Evolutionary conservation across 2,888 invertebrate genomes (phyloP).

Genomic region (Parelbella ahira): DNA sequence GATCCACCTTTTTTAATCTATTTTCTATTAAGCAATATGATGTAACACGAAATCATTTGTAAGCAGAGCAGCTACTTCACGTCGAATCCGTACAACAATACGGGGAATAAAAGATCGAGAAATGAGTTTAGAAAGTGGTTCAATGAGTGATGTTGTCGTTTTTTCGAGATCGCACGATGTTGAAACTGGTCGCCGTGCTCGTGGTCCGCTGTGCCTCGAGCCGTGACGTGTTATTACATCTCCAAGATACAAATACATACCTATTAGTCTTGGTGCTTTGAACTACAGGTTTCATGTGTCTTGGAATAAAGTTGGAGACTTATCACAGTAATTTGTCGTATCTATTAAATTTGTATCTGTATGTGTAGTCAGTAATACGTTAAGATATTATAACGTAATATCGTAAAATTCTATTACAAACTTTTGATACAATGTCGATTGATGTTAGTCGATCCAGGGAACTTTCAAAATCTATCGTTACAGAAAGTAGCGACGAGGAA

Average conservation of each 20-base stretch:
- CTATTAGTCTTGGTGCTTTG: slow-evolving; percentile 4
- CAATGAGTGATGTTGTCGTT: slow-evolving; percentile 60
- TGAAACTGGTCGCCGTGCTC: slow-evolving; percentile 43
- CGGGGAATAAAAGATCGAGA: slow-evolving; percentile 43
- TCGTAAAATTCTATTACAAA: too few relatives aligned
- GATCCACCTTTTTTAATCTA: too few relatives aligned
- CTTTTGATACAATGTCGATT: too few relatives aligned
- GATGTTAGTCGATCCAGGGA: too few relatives aligned
- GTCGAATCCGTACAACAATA: slow-evolving; percentile 26
- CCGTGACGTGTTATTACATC: slow-evolving; percentile 20
- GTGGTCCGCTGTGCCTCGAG: slow-evolving; percentile 27
- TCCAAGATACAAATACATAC: slow-evolving; percentile 8
- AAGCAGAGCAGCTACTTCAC: too few relatives aligned
- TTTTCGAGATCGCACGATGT: slow-evolving; percentile 55
- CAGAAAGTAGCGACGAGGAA: slow-evolving; percentile 1
- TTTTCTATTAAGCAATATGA: too few relatives aligned
- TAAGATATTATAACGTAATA: too few relatives aligned
- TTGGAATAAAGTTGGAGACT: background rate
- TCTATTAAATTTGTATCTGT: too few relatives aligned
- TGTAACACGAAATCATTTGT: background rate
- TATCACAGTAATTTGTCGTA: too few relatives aligned
- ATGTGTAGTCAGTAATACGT: too few relatives aligned
- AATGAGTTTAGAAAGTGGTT: slow-evolving; percentile 68
- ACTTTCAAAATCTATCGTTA: too few relatives aligned
- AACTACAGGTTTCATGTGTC: slow-evolving; percentile 9